A percentile compares a stretch with the other conserved stretches of the same genome.
Evolutionary conservation across 1,140 invertebrate genomes (phyloP).

Genomic region (Scaptodrosophila lebanonensis): DNA sequence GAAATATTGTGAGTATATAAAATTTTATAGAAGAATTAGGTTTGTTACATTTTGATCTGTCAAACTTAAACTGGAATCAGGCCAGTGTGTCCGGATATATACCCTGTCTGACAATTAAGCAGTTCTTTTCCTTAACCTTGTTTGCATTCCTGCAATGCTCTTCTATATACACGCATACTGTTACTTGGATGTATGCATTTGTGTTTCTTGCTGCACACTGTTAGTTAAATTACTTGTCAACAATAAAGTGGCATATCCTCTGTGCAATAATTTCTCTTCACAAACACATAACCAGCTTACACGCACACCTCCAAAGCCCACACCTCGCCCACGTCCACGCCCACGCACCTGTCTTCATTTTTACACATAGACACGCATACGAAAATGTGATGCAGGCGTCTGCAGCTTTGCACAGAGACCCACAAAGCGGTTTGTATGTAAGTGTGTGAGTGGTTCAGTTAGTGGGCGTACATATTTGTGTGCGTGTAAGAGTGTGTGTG

Average conservation of each 20-base stretch:
- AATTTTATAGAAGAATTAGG: too few relatives aligned
- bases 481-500: not conserved
- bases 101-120: too few relatives aligned
- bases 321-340: conserved; percentile 1
- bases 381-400: not conserved
- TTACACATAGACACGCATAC: not conserved
- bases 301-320: too few relatives aligned
- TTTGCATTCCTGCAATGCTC: too few relatives aligned
- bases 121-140: too few relatives aligned
- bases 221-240: conserved; percentile 74
- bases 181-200: conserved; percentile 10
- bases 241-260: conserved; percentile 67
- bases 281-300: not conserved
- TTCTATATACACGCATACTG: not conserved
- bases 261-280: conserved; percentile 54
- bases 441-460: not conserved
- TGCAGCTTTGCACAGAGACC: not conserved
- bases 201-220: conserved; percentile 25
- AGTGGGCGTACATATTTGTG: not conserved
- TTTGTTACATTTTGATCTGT: too few relatives aligned
- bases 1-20: too few relatives aligned
- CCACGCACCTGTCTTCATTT: conserved; percentile 23
- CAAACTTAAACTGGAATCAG: too few relatives aligned
- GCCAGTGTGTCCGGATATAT: too few relatives aligned
- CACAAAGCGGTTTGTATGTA: not conserved